Conservation (phyloP, 2,797 vertebrate genomes). For the Fratercula arctica region DNA sequence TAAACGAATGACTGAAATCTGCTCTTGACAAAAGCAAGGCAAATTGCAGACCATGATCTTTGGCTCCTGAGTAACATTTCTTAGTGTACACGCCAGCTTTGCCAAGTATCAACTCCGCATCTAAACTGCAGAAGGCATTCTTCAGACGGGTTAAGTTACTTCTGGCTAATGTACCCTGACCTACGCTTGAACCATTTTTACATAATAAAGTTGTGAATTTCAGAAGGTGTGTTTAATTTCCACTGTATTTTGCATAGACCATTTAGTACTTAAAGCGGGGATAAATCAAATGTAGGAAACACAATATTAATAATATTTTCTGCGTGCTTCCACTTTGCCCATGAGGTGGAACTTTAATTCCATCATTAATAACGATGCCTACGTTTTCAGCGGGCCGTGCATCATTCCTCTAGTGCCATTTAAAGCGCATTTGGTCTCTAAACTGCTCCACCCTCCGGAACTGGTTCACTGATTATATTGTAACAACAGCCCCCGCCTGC, state of each 20-base stretch:
- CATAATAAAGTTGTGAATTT: conserved; percentile 35
- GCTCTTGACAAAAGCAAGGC: neutral
- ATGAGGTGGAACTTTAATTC: conserved; percentile 72
- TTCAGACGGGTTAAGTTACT: conserved; percentile 13
- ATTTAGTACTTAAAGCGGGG: conserved; percentile 47
- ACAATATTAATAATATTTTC: conserved; percentile 66
- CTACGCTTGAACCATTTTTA: conserved; percentile 23
- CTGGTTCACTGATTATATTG: conserved; percentile 28
- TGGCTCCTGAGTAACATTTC: neutral
- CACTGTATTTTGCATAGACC: conserved; percentile 53
- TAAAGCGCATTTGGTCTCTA: conserved; percentile 64
- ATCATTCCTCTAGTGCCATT: conserved; percentile 58
- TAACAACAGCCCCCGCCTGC: conserved; percentile 39
- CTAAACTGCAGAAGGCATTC: neutral
- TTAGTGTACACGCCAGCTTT: neutral
- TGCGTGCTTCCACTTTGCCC: conserved; percentile 43
- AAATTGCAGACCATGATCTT: neutral
- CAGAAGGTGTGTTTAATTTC: conserved; percentile 47
- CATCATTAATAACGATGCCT: conserved; percentile 70
- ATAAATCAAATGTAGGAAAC: conserved; percentile 54
- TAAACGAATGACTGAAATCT: neutral
- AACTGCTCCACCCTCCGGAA: conserved; percentile 67
- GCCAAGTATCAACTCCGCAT: neutral
- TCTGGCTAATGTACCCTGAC: conserved; percentile 22
- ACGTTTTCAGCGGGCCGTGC: conserved; percentile 35